Evolutionary conservation across 2,888 invertebrate species (phyloP), one percentile per base, ranked within the genome.

Genomic region (Stenurella melanura): DNA sequence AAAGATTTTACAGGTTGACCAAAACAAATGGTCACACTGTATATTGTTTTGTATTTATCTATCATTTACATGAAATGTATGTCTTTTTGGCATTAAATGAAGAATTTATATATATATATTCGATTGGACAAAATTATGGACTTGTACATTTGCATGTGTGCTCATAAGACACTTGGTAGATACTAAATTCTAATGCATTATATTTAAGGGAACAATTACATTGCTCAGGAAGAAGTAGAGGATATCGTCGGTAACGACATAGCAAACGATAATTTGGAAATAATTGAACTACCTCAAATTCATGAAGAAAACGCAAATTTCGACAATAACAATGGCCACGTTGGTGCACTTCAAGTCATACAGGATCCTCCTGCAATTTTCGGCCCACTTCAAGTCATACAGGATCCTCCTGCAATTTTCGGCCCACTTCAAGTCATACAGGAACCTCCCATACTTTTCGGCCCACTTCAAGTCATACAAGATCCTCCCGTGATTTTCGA

Each of bases 131-230:
- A n/a, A 54, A 5, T 2, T 54, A 54, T 54, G n/a, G 1, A n/a
- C 54, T n/a, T 54, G 54, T 7, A n/a, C 3, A 3, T 54, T n/a
- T n/a, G 9, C 54, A 54, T n/a, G 54, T 7, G 54, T n/a, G 3
- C 15, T 19, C 12, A 17, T 19, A 19, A 58, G 58, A n/a, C 58
- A 58, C 15, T 50, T 50, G 50, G n/a, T 50, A 50, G 50, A 17
- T 50, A 50, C n/a, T 50, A 50, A n/a, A 50, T 50, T 15, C 38
- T 63, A 61, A 61, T 63, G 6, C 17, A 17, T 72, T 72, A 63
- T 18, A 72, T 72, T 70, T 54, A 61, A 75, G 75, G 75, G n/a
- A 75, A 75, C 64, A 83, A 83, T 78, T 79, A 83, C 77, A 77
- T 74, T 57, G 79, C 80, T 26, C 63, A 75, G 50, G 60, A 77